Evolutionary conservation across 2,888 invertebrate genomes (phyloP), one percentile per base, ranked within the genome.

Genomic region (Gymnoscelis rufifasciata): DNA sequence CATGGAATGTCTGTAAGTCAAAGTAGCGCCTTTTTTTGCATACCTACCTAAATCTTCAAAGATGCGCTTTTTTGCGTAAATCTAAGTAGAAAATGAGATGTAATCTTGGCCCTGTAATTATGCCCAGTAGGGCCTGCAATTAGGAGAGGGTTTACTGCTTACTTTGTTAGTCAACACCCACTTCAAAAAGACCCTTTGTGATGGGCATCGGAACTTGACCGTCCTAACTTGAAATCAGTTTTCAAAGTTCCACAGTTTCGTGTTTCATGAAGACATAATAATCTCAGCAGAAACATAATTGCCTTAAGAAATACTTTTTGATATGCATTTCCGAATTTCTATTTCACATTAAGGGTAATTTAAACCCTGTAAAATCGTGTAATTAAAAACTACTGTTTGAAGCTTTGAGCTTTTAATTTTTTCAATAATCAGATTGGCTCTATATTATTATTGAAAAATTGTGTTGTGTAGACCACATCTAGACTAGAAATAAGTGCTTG

Each of bases 31-130:
- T n/a, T n/a, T n/a, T n/a, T n/a, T n/a, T n/a, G n/a, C n/a, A n/a
- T n/a, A n/a, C n/a, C n/a, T n/a, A n/a, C n/a, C n/a, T n/a, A n/a
- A n/a, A n/a, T n/a, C n/a, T 19, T 19, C 19, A 19, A 19, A 19
- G 19, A n/a, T 19, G 19, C 19, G n/a, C 51, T 62, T 62, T 62
- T 56, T 61, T 46, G 39, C 31, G 43, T 19, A 51, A 60, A 60
- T 52, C 43, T 53, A 57, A 60, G 45, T 47, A 31, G 19, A 42
- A 42, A 42, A 42, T 38, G 15, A 30, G 56, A 53, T 46, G 52
- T 61, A 59, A 66, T 67, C 63, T 63, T 56, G 54, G 57, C 57
- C 62, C 60, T 64, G 58, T 63, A 68, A 74, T 69, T 65, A 66
- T 39, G 53, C 60, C 54, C 40, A 47, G 56, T 53, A 54, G 49